These are phyloP conservation scores for Eumeta japonica DNA, from an alignment of 1,140 invertebrate species.

Conservation along the genomic window DNA sequence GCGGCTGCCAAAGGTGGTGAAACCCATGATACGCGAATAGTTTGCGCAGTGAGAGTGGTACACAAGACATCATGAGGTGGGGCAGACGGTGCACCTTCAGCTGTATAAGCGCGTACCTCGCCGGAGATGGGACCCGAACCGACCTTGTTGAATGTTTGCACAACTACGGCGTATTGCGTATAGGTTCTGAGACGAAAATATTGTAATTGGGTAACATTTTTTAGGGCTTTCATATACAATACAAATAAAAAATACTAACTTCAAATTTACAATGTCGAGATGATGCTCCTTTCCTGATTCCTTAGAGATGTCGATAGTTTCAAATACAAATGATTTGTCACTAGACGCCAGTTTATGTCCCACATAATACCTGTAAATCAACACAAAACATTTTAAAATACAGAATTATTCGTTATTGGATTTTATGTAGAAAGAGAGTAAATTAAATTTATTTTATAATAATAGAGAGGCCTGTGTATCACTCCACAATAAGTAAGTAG, in stretches of 20 bases:
- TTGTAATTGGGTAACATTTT: no score
- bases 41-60: conserved; percentile 88
- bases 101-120: conserved; percentile 86
- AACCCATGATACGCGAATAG: conserved; percentile 90
- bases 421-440: background rate
- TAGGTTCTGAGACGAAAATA: conserved; percentile 70
- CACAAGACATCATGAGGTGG: conserved; percentile 89
- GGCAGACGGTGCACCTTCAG: conserved; percentile 89
- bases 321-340: conserved; percentile 88
- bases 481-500: no score
- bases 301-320: conserved; percentile 88
- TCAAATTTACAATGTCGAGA: conserved; percentile 77
- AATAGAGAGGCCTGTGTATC: no score
- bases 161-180: conserved; percentile 91
- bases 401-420: background rate
- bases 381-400: background rate
- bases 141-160: conserved; percentile 93
- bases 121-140: conserved; percentile 88
- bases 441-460: no score
- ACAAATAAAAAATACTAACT: conserved; percentile 50
- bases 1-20: conserved; percentile 85
- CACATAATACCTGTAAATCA: conserved; percentile 73
- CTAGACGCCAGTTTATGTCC: conserved; percentile 86
- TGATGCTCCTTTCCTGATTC: conserved; percentile 89
- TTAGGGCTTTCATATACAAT: background rate